phyloP scores from a whole-genome alignment of 2,797 vertebrate species.

The Valencia hispanica region DNA sequence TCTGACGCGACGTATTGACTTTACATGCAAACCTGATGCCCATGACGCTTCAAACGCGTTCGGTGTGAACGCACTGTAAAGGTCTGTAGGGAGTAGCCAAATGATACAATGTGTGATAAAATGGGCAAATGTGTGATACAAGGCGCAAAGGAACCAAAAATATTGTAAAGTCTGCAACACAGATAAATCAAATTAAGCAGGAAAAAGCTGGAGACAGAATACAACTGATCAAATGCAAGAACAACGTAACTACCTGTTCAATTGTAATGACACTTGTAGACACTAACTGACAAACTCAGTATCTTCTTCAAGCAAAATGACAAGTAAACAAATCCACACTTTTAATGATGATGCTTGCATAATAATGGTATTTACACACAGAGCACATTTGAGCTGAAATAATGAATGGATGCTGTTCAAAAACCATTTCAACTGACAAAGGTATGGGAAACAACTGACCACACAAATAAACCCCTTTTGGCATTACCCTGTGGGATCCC shows the following conservation, averaged over 20 bases:
- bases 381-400: not conserved
- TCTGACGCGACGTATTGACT: no score
- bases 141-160: not conserved
- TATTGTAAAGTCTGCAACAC: not conserved
- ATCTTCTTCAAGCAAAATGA: not conserved
- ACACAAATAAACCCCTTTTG: slow-evolving; percentile 3
- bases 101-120: no score
- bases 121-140: no score
- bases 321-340: not conserved
- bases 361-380: not conserved
- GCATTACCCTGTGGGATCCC: slow-evolving; percentile 3
- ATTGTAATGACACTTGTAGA: not conserved
- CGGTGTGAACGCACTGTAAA: no score
- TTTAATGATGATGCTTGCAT: not conserved
- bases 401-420: not conserved
- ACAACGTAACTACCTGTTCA: not conserved
- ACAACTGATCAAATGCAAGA: not conserved
- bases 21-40: no score
- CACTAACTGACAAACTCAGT: not conserved
- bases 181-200: not conserved
- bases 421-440: not conserved
- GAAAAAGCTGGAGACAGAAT: not conserved
- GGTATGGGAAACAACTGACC: not conserved
- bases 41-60: no score
- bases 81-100: no score